A percentile compares a stretch with the other conserved stretches of the same genome.
Evolutionary conservation across 1,140 invertebrate genomes (phyloP).

Genomic region (Bombus turneri): DNA sequence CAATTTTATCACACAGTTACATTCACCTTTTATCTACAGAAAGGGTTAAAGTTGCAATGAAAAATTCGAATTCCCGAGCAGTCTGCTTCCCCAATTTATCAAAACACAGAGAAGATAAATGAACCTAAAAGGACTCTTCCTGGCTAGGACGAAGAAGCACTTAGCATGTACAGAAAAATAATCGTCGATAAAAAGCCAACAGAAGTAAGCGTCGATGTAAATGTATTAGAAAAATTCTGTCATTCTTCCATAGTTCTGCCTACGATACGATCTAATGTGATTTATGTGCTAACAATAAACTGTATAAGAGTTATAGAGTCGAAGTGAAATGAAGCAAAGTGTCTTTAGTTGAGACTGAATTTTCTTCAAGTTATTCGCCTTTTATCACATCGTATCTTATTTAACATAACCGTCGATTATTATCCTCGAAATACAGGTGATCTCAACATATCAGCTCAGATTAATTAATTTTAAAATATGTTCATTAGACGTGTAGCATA

Average conservation of each 20-base stretch:
- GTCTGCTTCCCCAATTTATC: not conserved
- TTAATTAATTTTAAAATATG: not conserved
- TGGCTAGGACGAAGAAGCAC: slow-evolving; percentile 46
- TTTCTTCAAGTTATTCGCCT: too few relatives aligned
- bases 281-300: not conserved
- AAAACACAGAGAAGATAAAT: not conserved
- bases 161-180: slow-evolving; percentile 21
- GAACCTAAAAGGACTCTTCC: slow-evolving; percentile 54
- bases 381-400: too few relatives aligned
- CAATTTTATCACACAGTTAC: too few relatives aligned
- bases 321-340: not conserved
- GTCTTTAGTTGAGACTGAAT: not conserved
- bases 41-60: not conserved
- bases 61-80: not conserved
- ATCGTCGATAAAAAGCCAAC: not conserved
- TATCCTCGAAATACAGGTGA: too few relatives aligned
- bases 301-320: not conserved
- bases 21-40: not conserved
- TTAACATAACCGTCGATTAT: not conserved
- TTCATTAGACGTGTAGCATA: not conserved
- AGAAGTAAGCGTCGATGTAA: not conserved
- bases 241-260: too few relatives aligned
- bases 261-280: not conserved
- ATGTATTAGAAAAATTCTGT: too few relatives aligned
- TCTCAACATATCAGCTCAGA: not conserved